Conservation (phyloP, 2,888 invertebrate genomes). For the Cybosia mesomella region DNA sequence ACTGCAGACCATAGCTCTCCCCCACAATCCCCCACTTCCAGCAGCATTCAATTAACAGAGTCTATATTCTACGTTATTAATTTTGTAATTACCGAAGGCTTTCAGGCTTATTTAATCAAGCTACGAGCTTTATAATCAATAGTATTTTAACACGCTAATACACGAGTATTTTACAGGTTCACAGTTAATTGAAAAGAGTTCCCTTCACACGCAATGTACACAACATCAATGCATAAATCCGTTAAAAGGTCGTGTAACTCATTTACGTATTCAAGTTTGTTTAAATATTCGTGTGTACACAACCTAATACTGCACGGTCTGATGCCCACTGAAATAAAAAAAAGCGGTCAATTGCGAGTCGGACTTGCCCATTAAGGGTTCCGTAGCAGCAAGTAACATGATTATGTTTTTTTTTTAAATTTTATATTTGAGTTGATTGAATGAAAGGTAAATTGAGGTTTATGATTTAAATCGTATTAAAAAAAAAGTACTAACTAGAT, state of each 20-base stretch:
- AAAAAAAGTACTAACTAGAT: too few relatives aligned
- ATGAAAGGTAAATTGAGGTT: too few relatives aligned
- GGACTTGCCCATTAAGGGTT: too few relatives aligned
- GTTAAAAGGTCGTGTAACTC: conserved; percentile 1
- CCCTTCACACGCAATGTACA: background rate
- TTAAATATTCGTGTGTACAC: background rate
- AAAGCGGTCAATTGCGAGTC: too few relatives aligned
- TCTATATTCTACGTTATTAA: background rate
- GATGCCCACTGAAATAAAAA: background rate
- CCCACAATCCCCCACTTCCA: background rate
- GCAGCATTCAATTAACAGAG: background rate
- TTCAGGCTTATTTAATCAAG: conserved; percentile 3
- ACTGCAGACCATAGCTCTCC: background rate
- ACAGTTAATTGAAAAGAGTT: conserved; percentile 14
- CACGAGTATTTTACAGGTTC: background rate
- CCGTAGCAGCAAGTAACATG: too few relatives aligned
- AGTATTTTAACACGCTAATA: background rate
- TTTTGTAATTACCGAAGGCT: conserved; percentile 6
- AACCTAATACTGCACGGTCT: background rate
- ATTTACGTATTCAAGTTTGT: conserved; percentile 6
- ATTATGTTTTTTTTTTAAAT: too few relatives aligned
- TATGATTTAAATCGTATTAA: too few relatives aligned
- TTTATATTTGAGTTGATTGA: too few relatives aligned
- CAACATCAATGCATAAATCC: background rate
- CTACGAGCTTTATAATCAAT: background rate